Percentiles rank a stretch among this genome's conserved stretches.
phyloP scores from a whole-genome alignment of 2,888 invertebrate genomes.

The Junonia oenone region DNA sequence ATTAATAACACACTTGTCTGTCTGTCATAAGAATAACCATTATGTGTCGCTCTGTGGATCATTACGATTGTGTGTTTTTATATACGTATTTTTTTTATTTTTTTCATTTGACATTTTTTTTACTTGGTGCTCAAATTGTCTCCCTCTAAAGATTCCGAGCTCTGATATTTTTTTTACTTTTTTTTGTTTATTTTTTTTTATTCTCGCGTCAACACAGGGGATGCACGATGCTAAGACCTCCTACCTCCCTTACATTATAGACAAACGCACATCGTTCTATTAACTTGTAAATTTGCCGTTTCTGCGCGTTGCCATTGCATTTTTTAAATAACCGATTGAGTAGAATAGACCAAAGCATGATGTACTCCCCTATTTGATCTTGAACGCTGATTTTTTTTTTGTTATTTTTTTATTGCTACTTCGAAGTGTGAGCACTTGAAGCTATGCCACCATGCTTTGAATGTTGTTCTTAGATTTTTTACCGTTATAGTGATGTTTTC shows the following conservation, averaged over 20 bases:
- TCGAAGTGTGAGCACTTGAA: slow-evolving; percentile 39
- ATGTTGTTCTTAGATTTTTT: slow-evolving; percentile 65
- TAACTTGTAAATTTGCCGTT: slow-evolving; percentile 9
- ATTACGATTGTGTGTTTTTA: slow-evolving; percentile 49
- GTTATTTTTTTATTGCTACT: slow-evolving; percentile 42
- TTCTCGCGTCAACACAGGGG: slow-evolving; percentile 75
- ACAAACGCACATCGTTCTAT: slow-evolving; percentile 39
- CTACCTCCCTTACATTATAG: slow-evolving; percentile 57
- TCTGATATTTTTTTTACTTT: slow-evolving; percentile 45
- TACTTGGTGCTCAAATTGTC: slow-evolving; percentile 61
- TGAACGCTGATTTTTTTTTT: slow-evolving; percentile 41
- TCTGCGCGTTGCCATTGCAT: slow-evolving; percentile 22
- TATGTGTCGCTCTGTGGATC: slow-evolving; percentile 48
- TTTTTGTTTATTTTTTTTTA: slow-evolving; percentile 49
- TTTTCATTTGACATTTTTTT: slow-evolving; percentile 37
- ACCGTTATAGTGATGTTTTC: slow-evolving; percentile 33
- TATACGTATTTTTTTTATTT: slow-evolving; percentile 14
- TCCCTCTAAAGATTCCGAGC: slow-evolving; percentile 75
- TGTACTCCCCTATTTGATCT: slow-evolving; percentile 46
- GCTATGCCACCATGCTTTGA: slow-evolving; percentile 64
- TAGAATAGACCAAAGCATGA: slow-evolving; percentile 56
- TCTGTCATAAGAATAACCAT: slow-evolving; percentile 61
- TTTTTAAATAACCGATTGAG: slow-evolving; percentile 30
- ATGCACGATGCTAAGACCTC: slow-evolving; percentile 77
- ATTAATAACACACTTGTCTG: slow-evolving; percentile 49